Conservation (phyloP, 2,888 invertebrate genomes). For the Pilophorus perplexus region DNA sequence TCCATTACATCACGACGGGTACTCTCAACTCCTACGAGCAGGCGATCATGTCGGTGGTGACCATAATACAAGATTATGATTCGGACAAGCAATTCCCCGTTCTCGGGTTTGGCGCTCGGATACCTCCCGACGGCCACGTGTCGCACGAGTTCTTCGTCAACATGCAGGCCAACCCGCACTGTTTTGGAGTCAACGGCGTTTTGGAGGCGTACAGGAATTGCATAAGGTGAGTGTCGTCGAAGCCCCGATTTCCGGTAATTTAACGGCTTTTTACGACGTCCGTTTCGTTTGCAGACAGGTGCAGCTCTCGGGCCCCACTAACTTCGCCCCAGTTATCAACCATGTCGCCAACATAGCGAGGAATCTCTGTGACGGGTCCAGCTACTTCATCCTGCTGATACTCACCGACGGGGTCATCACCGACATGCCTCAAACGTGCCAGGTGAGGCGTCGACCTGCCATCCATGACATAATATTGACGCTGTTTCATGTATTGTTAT, state of each 20-base stretch:
- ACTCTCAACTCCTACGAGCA: constrained; percentile 54
- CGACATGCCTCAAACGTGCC: constrained; percentile 58
- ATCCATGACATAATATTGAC: neutral
- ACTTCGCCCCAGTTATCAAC: constrained; percentile 60
- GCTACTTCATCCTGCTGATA: constrained; percentile 61
- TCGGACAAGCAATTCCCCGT: constrained; percentile 56
- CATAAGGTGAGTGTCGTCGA: constrained; percentile 50
- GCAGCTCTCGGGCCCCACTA: constrained; percentile 60
- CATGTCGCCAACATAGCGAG: constrained; percentile 57
- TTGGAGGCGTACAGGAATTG: constrained; percentile 56
- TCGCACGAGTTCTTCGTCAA: constrained; percentile 56
- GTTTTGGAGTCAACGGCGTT: constrained; percentile 55
- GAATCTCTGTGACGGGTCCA: constrained; percentile 55
- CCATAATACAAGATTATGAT: constrained; percentile 56
- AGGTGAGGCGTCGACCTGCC: too few relatives aligned
- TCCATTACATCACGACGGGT: constrained; percentile 54
- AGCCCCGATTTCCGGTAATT: neutral
- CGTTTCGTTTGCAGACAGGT: constrained; percentile 51
- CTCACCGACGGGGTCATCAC: constrained; percentile 63
- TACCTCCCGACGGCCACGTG: constrained; percentile 54
- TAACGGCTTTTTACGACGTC: neutral
- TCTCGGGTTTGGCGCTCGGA: constrained; percentile 54
- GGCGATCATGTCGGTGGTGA: constrained; percentile 54
- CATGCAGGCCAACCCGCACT: constrained; percentile 57
- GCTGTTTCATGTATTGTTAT: neutral